Conservation (phyloP, 2,888 invertebrate species). For the Eupithecia vulgata region DNA sequence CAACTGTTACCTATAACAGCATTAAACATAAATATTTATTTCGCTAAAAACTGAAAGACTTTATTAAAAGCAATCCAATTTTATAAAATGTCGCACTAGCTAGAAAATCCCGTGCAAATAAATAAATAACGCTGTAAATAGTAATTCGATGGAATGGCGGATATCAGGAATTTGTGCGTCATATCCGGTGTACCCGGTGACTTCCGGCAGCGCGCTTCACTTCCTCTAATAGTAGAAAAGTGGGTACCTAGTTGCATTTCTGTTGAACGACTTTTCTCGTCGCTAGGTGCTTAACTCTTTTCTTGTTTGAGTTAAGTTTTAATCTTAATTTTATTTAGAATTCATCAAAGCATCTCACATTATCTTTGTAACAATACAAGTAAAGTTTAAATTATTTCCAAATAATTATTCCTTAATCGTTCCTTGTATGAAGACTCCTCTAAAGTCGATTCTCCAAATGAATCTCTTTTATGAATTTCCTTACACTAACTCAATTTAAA, state of each 20-base stretch:
- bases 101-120: slow-evolving; percentile 10
- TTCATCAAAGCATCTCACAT: neutral
- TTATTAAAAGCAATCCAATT: slow-evolving; percentile 4
- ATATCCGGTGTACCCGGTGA: slow-evolving; percentile 73
- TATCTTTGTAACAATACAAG: neutral
- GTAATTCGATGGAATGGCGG: slow-evolving; percentile 52
- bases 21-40: neutral
- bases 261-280: neutral
- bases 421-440: no score
- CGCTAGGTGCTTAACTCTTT: neutral
- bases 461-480: no score
- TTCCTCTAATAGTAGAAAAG: slow-evolving; percentile 48
- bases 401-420: neutral
- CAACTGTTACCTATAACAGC: no score
- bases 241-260: neutral
- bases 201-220: slow-evolving; percentile 64
- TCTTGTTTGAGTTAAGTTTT: neutral
- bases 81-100: slow-evolving; percentile 4
- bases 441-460: neutral
- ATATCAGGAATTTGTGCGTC: slow-evolving; percentile 78
- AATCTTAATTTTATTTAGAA: neutral
- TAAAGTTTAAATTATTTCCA: neutral
- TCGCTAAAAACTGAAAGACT: neutral
- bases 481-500: no score
- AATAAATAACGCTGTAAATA: slow-evolving; percentile 28